A percentile compares a stretch with the other conserved stretches of the same genome.
These are phyloP conservation scores for Apantesis nais DNA, from an alignment of 2,888 invertebrate species.

Conservation along the genomic window DNA sequence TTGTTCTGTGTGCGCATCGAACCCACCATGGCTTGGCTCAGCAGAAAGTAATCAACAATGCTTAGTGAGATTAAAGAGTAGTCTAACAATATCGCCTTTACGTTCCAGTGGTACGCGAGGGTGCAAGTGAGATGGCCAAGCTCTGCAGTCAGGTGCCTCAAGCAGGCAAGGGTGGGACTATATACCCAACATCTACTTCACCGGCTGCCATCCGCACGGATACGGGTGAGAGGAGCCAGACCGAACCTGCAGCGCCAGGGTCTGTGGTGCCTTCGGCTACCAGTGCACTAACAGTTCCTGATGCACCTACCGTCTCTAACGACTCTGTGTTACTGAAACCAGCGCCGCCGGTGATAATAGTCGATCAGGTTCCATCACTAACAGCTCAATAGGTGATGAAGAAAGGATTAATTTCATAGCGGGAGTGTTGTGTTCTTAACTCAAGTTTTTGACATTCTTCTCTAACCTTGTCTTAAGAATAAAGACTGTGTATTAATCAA, in stretches of 20 bases:
- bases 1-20: too few species aligned
- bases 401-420: neutral
- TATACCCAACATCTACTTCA: slow-evolving; percentile 58
- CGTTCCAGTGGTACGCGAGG: slow-evolving; percentile 70
- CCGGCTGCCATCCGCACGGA: slow-evolving; percentile 55
- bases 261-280: neutral
- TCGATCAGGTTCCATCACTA: slow-evolving; percentile 10
- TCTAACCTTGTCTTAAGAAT: neutral
- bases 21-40: too few species aligned
- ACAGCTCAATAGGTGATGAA: slow-evolving; percentile 18
- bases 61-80: too few species aligned
- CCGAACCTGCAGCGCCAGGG: neutral
- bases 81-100: neutral
- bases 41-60: too few species aligned
- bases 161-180: slow-evolving; percentile 51
- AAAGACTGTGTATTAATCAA: neutral
- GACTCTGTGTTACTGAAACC: neutral
- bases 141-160: slow-evolving; percentile 67
- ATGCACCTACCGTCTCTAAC: neutral
- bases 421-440: neutral
- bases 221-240: slow-evolving; percentile 28
- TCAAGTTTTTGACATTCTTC: neutral
- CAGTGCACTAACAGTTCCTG: slow-evolving; percentile 3
- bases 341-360: slow-evolving; percentile 1
- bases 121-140: slow-evolving; percentile 74